Percentiles rank a stretch among this genome's conserved stretches.
Evolutionary conservation across 2,113 vertebrate genomes (phyloP).

Genomic region (Hemiscyllium ocellatum): DNA sequence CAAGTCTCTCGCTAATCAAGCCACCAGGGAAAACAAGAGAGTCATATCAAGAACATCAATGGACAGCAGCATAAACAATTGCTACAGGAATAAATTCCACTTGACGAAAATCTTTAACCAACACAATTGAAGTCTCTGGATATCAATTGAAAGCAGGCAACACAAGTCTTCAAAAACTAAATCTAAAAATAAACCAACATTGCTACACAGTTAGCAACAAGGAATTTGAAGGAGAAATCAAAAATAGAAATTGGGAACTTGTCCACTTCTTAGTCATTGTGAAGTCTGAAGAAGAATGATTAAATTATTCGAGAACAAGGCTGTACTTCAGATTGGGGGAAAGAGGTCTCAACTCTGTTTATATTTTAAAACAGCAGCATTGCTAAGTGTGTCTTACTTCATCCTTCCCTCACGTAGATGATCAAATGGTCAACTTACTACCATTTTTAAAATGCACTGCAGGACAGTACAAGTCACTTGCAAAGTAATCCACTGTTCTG

Average conservation of each 20-base stretch:
- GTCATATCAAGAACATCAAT: neutral
- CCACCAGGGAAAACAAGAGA: neutral
- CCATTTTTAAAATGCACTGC: neutral
- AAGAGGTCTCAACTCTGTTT: neutral
- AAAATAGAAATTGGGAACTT: neutral
- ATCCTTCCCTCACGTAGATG: neutral
- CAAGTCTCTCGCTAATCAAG: neutral
- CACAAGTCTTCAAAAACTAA: constrained; percentile 13
- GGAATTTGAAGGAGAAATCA: neutral
- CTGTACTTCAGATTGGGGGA: neutral
- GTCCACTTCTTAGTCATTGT: neutral
- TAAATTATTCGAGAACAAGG: neutral
- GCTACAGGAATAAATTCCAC: neutral
- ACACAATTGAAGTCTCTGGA: neutral
- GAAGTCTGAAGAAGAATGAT: neutral
- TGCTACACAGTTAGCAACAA: too few relatives aligned
- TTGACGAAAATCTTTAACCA: neutral
- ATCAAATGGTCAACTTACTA: neutral
- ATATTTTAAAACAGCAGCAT: neutral
- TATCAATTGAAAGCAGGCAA: neutral
- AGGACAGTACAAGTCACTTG: neutral
- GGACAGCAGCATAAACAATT: neutral
- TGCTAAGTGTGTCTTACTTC: neutral
- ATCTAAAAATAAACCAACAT: neutral
- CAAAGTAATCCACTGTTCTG: neutral